Conservation (phyloP, 2,797 vertebrate genomes). For the Sebastes melanostomus region DNA sequence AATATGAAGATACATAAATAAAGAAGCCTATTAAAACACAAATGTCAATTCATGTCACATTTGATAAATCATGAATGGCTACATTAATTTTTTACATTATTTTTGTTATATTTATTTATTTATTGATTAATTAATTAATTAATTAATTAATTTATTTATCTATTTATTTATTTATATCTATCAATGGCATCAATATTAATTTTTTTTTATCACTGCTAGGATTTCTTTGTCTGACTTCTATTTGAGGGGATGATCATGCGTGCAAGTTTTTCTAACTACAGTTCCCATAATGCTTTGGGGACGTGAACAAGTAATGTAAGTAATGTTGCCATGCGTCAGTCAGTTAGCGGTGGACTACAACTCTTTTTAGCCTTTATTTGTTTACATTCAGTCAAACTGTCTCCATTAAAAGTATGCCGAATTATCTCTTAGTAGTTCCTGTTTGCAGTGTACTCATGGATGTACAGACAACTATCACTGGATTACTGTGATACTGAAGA, state of each 20-base stretch:
- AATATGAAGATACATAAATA: too few species aligned
- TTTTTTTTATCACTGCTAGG: too few species aligned
- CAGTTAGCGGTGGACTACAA: neutral
- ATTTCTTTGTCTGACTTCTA: neutral
- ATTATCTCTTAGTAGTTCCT: neutral
- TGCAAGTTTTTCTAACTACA: neutral
- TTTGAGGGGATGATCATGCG: neutral
- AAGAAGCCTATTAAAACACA: too few species aligned
- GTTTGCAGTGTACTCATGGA: accelerated
- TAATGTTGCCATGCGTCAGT: too few species aligned
- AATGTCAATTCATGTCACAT: too few species aligned
- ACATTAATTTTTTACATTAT: too few species aligned
- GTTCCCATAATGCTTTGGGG: neutral
- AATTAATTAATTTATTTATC: too few species aligned
- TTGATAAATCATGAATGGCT: too few species aligned
- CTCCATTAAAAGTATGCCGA: neutral
- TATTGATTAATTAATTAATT: too few species aligned
- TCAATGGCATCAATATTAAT: too few species aligned
- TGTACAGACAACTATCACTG: neutral
- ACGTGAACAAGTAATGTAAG: neutral
- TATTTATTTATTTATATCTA: too few species aligned
- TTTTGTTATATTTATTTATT: too few species aligned
- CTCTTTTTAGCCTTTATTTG: neutral
- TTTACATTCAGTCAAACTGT: accelerated
- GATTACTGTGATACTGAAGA: neutral